Evolutionary conservation across 2,797 vertebrate species (phyloP).

Genomic region (Podarcis lilfordi): DNA sequence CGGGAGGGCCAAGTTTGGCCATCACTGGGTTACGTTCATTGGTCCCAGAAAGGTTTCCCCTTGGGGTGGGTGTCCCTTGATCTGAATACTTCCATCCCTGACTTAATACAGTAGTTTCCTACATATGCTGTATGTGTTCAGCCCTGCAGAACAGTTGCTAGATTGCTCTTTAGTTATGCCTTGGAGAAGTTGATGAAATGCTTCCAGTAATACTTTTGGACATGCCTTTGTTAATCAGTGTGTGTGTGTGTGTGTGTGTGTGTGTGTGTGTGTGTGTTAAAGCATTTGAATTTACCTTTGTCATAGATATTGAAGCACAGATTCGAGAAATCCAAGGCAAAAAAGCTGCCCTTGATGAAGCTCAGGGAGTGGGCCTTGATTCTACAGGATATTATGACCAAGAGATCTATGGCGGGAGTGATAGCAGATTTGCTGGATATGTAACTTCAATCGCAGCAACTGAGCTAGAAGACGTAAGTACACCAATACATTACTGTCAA

Average conservation of each 20-base stretch:
- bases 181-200: background rate
- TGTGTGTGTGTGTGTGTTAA: background rate
- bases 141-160: background rate
- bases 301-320: conserved; percentile 94
- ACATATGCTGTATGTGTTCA: background rate
- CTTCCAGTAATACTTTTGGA: background rate
- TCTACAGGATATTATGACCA: conserved; percentile 97
- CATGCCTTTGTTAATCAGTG: background rate
- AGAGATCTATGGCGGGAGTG: conserved; percentile 97
- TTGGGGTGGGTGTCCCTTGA: no score
- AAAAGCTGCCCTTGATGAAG: conserved; percentile 91
- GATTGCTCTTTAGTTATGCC: background rate
- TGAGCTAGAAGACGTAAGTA: conserved; percentile 95
- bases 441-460: conserved; percentile 98
- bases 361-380: conserved; percentile 95
- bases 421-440: conserved; percentile 96
- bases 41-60: no score
- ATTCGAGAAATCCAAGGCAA: conserved; percentile 98
- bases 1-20: no score
- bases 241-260: no score
- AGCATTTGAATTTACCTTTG: conserved; percentile 25
- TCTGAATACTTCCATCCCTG: no score
- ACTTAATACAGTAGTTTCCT: background rate
- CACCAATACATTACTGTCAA: background rate
- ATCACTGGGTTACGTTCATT: no score